These are phyloP conservation scores for Craseonycteris thonglongyai DNA, from an alignment of 2,113 vertebrate genomes.

Conservation along the genomic window DNA sequence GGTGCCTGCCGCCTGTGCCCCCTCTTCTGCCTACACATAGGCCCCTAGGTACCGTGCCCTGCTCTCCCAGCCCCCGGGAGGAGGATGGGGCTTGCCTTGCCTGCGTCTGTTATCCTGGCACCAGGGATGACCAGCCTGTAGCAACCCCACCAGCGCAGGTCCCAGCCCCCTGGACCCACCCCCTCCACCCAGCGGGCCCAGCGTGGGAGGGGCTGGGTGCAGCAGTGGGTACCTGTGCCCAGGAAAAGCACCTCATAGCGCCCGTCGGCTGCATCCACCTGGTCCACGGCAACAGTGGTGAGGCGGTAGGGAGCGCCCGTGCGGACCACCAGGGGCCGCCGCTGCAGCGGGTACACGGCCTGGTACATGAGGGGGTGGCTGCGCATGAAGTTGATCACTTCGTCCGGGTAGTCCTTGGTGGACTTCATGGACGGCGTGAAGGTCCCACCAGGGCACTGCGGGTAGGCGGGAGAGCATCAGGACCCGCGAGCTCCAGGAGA, in stretches of 20 bases:
- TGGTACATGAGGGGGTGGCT: conserved; percentile 98
- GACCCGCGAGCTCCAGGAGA: neutral
- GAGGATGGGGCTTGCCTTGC: neutral
- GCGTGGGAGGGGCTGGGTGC: conserved; percentile 48
- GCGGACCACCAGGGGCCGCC: conserved; percentile 94
- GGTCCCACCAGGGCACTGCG: conserved; percentile 95
- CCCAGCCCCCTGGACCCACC: neutral
- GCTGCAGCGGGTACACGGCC: conserved; percentile 93
- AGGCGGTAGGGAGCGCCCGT: conserved; percentile 96
- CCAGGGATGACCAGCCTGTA: neutral
- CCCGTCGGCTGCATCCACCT: conserved; percentile 96
- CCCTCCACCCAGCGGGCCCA: conserved; percentile 41
- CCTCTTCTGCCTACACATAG: neutral
- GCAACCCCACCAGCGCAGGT: neutral
- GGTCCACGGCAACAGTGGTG: conserved; percentile 96
- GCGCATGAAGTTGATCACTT: conserved; percentile 99
- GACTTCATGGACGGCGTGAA: conserved; percentile 99
- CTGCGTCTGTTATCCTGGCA: neutral
- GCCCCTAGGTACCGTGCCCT: neutral
- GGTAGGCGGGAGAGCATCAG: neutral
- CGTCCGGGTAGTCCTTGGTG: conserved; percentile 98
- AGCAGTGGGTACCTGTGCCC: conserved; percentile 93
- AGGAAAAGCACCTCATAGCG: conserved; percentile 99
- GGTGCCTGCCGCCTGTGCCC: neutral
- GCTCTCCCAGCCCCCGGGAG: neutral